Base-by-base conservation (phyloP, 1,140 invertebrate species). In the Trichonephila inaurata region DNA sequence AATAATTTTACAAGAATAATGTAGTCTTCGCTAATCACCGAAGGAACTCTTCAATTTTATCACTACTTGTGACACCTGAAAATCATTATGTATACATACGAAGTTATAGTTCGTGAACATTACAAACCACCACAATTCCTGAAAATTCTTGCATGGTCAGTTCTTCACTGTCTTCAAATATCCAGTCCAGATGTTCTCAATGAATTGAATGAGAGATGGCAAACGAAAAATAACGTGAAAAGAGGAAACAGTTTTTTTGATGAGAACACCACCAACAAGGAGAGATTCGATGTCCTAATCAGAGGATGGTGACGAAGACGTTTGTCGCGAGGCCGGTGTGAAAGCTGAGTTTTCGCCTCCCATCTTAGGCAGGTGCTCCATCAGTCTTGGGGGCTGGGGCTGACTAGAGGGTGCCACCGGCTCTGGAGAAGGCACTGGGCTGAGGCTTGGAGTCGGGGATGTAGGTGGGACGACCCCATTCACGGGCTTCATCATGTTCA, bases 341-440 rank as follows among this genome's bases (percentile, higher is more conserved):
- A 98, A 98, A 1, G 98, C 98, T 95, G 97, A 98, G 96, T 98
- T 97, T 96, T 98, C 97, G 96, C 98, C 98, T 95, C 97, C 98
- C 97, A 98, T 98, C 95, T 95, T 94, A 40, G 95, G 95, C 95
- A 94, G 64, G 62, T 83, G 89, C 87, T 95, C 96, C 94, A 72
- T 95, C 95, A 44, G 96, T 95, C 58, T 95, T 89, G 94, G 95
- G 96, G 95, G 94, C 91, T 81, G 97, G 94, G 92, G 66, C 94
- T 95, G 94, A 95, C 96, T 95, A 96, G 95, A 95, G 94, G 96
- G 96, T 95, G 96, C 96, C 94, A 96, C 95, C 95, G 94, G 94
- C 95, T 96, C 96, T 96, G 96, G 96, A 94, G 96, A 96, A 95
- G 96, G 96, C 95, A 96, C 95, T 88, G 96, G 95, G 44, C 93